Evolutionary conservation across 1,140 invertebrate genomes (phyloP).

Genomic region (Pentalonia nigronervosa): DNA sequence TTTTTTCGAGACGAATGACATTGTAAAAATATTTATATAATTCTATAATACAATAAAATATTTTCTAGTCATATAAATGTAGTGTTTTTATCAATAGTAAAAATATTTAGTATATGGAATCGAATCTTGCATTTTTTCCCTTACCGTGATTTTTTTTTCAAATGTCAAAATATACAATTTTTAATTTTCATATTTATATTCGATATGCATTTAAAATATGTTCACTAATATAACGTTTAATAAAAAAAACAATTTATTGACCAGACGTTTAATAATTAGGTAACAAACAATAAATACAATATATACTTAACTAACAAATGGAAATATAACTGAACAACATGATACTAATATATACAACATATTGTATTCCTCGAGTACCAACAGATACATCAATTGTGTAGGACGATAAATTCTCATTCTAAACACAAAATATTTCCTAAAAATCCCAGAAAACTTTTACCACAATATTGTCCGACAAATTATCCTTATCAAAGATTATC

Average conservation of each 20-base stretch:
- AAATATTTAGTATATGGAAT: neutral
- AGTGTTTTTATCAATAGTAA: neutral
- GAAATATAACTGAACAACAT: neutral
- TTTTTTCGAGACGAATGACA: neutral
- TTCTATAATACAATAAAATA: neutral
- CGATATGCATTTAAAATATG: neutral
- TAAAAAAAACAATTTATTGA: neutral
- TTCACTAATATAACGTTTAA: neutral
- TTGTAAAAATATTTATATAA: neutral
- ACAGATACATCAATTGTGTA: neutral
- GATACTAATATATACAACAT: too few relatives aligned
- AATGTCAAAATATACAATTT: neutral
- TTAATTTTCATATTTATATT: neutral
- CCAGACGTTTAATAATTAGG: neutral
- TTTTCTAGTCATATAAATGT: neutral
- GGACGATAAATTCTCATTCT: neutral
- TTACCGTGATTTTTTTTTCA: neutral
- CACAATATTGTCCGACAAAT: neutral
- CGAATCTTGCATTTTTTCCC: neutral
- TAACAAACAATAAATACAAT: neutral
- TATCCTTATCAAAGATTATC: neutral
- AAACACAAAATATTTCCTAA: neutral
- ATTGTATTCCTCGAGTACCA: neutral
- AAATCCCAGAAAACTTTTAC: neutral
- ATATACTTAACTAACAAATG: neutral